Conservation (phyloP, 2,888 invertebrate species). For the Erebia ligea region DNA sequence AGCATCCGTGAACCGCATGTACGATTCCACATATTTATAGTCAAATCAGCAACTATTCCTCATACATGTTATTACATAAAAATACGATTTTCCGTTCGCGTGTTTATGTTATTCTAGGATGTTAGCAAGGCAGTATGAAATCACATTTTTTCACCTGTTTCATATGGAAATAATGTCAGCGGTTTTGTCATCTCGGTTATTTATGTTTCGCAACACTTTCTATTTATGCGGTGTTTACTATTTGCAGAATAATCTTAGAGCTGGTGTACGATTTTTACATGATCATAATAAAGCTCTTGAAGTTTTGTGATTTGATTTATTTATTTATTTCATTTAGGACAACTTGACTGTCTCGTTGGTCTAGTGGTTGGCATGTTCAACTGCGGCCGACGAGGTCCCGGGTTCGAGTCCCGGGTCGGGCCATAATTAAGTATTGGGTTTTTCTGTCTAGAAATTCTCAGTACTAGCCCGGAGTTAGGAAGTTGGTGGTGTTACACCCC, state of each 20-base stretch:
- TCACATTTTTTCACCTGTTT: constrained; percentile 18
- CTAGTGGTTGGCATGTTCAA: too few relatives aligned
- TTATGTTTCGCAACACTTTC: constrained; percentile 6
- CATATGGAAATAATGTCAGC: constrained; percentile 18
- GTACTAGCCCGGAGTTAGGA: too few relatives aligned
- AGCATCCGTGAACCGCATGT: too few relatives aligned
- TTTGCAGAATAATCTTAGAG: not conserved
- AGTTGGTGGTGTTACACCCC: too few relatives aligned
- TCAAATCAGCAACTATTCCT: constrained; percentile 8
- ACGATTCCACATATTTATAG: not conserved
- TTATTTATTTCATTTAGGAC: too few relatives aligned
- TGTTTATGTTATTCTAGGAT: constrained; percentile 8
- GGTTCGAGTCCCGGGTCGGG: too few relatives aligned
- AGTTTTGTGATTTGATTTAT: too few relatives aligned
- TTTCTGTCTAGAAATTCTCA: too few relatives aligned
- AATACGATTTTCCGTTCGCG: constrained; percentile 9
- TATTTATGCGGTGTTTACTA: constrained; percentile 10
- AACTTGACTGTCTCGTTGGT: too few relatives aligned
- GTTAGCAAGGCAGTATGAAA: constrained; percentile 8
- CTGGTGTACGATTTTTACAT: not conserved
- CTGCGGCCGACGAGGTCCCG: too few relatives aligned
- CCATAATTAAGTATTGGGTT: too few relatives aligned
- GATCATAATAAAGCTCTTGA: not conserved
- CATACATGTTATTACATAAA: constrained; percentile 7
- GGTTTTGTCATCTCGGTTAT: constrained; percentile 14